phyloP scores from a whole-genome alignment of 2,797 vertebrate genomes.

The Leptatherina wallacei region DNA sequence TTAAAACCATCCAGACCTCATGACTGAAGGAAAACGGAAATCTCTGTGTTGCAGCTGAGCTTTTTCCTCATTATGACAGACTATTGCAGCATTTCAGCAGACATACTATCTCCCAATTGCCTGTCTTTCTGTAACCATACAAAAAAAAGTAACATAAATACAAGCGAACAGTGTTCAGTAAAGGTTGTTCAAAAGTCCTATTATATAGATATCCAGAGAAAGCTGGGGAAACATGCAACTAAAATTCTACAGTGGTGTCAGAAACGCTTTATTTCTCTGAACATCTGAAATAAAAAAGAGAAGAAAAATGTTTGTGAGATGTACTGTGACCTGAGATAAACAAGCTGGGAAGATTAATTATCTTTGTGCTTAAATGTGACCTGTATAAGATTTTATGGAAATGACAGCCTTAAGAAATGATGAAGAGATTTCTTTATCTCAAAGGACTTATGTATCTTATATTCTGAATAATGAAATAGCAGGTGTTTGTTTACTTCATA shows the following conservation, averaged over 20 bases:
- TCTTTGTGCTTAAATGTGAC: background rate
- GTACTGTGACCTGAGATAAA: background rate
- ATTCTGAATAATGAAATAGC: background rate
- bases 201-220: background rate
- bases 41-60: background rate
- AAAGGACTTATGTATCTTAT: background rate
- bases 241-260: background rate
- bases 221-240: background rate
- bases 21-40: background rate
- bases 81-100: background rate
- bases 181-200: background rate
- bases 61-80: background rate
- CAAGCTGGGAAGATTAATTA: background rate
- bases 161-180: background rate
- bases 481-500: background rate
- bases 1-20: background rate
- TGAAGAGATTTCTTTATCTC: background rate
- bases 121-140: background rate
- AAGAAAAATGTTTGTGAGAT: background rate
- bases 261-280: background rate
- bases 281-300: no score
- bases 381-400: background rate
- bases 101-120: background rate
- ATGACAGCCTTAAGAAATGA: background rate
- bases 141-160: background rate